A percentile compares a stretch with the other conserved stretches of the same genome.
phyloP scores from a whole-genome alignment of 2,797 vertebrate genomes.

The Sciaenops ocellatus region DNA sequence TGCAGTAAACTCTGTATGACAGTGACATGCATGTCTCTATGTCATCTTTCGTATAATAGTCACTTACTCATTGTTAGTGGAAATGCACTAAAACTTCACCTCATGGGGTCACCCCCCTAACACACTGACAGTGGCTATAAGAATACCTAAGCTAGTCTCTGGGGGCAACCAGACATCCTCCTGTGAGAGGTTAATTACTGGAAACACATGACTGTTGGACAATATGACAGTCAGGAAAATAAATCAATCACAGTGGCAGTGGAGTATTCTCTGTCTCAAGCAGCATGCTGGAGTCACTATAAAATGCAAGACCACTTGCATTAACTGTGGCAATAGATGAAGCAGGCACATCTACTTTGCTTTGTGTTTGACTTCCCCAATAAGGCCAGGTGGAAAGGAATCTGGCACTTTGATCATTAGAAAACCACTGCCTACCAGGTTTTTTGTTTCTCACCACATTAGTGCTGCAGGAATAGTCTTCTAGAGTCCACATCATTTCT shows the following conservation, averaged over 20 bases:
- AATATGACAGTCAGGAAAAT: constrained; percentile 12
- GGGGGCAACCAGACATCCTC: constrained; percentile 22
- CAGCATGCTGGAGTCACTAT: background rate
- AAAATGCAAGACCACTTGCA: no score
- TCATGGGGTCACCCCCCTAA: background rate
- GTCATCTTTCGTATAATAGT: background rate
- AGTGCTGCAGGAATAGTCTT: background rate
- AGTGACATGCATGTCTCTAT: background rate
- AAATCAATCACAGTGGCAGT: background rate
- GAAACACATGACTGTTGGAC: background rate
- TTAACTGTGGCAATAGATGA: background rate
- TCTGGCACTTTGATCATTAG: no score
- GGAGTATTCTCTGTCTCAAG: constrained; percentile 19
- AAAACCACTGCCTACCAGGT: background rate
- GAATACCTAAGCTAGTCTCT: constrained; percentile 1
- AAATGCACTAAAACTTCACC: background rate
- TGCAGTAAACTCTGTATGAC: background rate
- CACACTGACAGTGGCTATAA: background rate
- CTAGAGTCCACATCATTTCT: constrained; percentile 2
- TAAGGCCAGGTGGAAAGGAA: no score
- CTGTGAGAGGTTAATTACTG: constrained; percentile 8
- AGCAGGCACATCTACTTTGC: no score
- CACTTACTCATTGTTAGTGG: background rate
- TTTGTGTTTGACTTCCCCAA: no score
- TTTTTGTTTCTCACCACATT: background rate